These are phyloP conservation scores for Myodes glareolus DNA, from an alignment of 2,113 vertebrate genomes.

Conservation along the genomic window DNA sequence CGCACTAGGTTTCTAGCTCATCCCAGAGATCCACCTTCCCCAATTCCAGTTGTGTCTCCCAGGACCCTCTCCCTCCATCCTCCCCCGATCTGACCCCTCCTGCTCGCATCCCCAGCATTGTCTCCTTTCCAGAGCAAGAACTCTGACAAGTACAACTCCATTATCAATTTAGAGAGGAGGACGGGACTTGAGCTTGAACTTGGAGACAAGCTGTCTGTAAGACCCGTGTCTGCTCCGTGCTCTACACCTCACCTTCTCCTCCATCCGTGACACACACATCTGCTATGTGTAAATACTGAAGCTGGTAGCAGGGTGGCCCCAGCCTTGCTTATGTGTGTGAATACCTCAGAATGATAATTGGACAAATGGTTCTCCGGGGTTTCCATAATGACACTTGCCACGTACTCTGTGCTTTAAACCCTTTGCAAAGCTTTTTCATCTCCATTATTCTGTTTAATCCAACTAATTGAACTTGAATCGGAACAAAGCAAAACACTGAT, in stretches of 20 bases:
- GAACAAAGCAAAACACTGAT: slow-evolving; percentile 44
- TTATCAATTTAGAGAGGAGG: rapidly evolving
- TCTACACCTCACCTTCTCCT: rapidly evolving
- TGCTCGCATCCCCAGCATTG: not conserved
- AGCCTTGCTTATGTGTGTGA: rapidly evolving
- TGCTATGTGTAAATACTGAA: rapidly evolving
- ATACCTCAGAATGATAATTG: rapidly evolving
- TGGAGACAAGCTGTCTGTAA: rapidly evolving
- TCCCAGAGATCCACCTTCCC: not conserved
- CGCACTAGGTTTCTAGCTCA: not conserved
- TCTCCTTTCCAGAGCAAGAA: rapidly evolving
- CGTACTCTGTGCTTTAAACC: not conserved
- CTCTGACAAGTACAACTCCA: rapidly evolving
- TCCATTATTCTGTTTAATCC: slow-evolving; percentile 1
- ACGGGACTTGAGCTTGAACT: rapidly evolving
- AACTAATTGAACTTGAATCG: slow-evolving; percentile 40
- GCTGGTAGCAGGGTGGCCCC: rapidly evolving
- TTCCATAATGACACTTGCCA: rapidly evolving
- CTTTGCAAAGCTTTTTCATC: not conserved
- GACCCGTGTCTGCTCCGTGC: rapidly evolving
- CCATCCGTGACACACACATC: rapidly evolving
- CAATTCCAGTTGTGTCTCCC: not conserved
- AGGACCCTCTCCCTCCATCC: not conserved
- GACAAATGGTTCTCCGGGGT: not conserved
- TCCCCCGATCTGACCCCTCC: not conserved